Percentiles rank a stretch among this genome's conserved stretches.
Conservation (phyloP, 2,888 invertebrate species). For the Ormyrus pomaceus region DNA sequence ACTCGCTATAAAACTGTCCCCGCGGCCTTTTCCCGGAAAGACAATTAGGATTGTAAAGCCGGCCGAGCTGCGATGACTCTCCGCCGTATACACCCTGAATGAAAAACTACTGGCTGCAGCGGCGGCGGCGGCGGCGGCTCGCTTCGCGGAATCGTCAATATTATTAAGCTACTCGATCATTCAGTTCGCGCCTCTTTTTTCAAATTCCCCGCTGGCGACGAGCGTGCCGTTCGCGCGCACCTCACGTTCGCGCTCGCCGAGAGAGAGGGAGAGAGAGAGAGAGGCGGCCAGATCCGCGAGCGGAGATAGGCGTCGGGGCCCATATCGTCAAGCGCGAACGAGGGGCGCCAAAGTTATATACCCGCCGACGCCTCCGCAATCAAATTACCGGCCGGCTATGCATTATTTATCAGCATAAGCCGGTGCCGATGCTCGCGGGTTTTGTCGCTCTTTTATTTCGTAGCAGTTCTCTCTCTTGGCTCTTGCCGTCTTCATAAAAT, state of each 20-base stretch:
- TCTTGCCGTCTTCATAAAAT: too few species aligned
- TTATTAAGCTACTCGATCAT: slow-evolving; percentile 31
- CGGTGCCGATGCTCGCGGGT: background rate
- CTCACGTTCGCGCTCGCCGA: slow-evolving; percentile 35
- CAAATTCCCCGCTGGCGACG: slow-evolving; percentile 33
- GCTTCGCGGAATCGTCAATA: slow-evolving; percentile 6
- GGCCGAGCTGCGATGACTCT: too few species aligned
- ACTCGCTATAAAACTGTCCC: too few species aligned
- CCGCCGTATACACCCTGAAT: too few species aligned
- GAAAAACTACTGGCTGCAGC: too few species aligned
- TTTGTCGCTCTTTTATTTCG: background rate
- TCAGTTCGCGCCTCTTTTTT: slow-evolving; percentile 25
- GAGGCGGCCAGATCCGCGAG: too few species aligned
- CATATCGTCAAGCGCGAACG: too few species aligned
- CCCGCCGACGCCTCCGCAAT: slow-evolving; percentile 73
- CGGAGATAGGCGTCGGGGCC: too few species aligned
- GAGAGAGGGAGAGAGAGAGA: slow-evolving; percentile 51
- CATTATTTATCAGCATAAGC: slow-evolving; percentile 29
- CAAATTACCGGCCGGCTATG: slow-evolving; percentile 63
- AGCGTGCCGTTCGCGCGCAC: slow-evolving; percentile 30
- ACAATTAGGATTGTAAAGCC: too few species aligned
- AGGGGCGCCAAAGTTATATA: slow-evolving; percentile 52
- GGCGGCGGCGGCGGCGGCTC: too few species aligned
- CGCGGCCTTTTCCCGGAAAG: too few species aligned
- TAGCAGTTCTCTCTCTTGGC: too few species aligned